Evolutionary conservation across 1,140 invertebrate species (phyloP), one percentile per base, ranked within the genome.

Genomic region (Drosophila kikkawai): DNA sequence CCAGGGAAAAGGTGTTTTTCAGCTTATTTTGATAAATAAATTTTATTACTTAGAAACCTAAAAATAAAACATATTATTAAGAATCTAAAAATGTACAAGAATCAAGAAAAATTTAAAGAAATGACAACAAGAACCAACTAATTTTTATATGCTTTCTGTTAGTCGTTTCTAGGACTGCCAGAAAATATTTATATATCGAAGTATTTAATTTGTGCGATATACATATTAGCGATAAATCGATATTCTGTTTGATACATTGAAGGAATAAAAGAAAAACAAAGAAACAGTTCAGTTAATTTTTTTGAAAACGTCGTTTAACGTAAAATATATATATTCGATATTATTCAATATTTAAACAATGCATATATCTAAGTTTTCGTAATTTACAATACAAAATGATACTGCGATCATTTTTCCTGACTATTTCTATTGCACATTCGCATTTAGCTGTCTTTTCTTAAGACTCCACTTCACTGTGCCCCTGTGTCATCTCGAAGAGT

Each of bases 401-500:
- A 11, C 8, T n/a, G 2, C 15, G 8, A 17, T 44, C 12, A 6
- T 45, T 19, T 22, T 22, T 6, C 22, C 4, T 0, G 17, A 42
- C 41, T 17, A 3, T 17, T 9, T 8, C 32, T 34, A 9, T 8
- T 34, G 8, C 1, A 34, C n/a, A 17, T 0, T 4, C 7, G 5
- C 26, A n/a, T 55, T 26, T 42, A 12, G 11, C 11, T 7, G 19
- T 13, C 11, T 3, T 17, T 17, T 13, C 8, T 3, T 9, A 1
- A 9, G 1, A 0, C 7, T 1, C 15, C 0, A 39, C 7, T 36
- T 26, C 75, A 77, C 63, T 68, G 75, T 78, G 37, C 42, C 6
- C 22, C 39, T 44, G 22, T 78, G 51, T 51, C 75, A 56, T 60
- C 29, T 37, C 22, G 12, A 56, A 68, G 32, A 26, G 34, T 19